phyloP scores from a whole-genome alignment of 2,888 invertebrate species.

The Phyllotreta cruciferae region DNA sequence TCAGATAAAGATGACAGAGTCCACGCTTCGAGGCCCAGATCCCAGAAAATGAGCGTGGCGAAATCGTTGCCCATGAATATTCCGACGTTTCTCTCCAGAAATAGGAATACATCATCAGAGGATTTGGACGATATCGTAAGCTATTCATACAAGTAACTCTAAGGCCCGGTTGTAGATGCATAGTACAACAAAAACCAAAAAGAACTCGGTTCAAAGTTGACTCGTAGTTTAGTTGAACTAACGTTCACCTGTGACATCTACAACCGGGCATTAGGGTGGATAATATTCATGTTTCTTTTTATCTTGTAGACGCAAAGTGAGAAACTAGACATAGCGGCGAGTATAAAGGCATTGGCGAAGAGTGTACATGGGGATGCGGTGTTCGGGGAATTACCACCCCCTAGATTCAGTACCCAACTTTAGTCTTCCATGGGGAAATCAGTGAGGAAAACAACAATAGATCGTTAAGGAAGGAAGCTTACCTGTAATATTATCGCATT shows the following conservation, averaged over 20 bases:
- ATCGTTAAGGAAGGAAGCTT: neutral
- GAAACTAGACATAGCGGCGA: conserved; percentile 79
- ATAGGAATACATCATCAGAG: conserved; percentile 49
- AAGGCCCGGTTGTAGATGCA: too few species aligned
- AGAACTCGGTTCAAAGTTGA: too few species aligned
- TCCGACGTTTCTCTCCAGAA: conserved; percentile 64
- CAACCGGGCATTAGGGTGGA: too few species aligned
- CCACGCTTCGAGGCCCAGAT: conserved; percentile 57
- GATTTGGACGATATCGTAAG: conserved; percentile 61
- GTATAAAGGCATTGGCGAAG: conserved; percentile 89
- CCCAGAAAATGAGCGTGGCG: conserved; percentile 65
- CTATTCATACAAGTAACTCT: too few species aligned
- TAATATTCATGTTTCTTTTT: neutral
- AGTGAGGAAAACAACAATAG: conserved; percentile 10
- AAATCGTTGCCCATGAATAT: conserved; percentile 82
- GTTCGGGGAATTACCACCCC: conserved; percentile 87
- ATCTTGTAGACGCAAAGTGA: conserved; percentile 39
- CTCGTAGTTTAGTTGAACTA: too few species aligned
- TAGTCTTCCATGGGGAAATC: conserved; percentile 58
- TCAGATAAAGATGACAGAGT: conserved; percentile 38
- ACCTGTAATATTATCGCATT: too few species aligned
- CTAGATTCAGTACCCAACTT: conserved; percentile 84
- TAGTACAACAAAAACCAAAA: too few species aligned
- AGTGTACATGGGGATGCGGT: conserved; percentile 88
- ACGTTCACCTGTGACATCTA: too few species aligned